Percentiles rank a stretch among this genome's conserved stretches.
These are phyloP conservation scores for Orius laevigatus DNA, from an alignment of 1,140 invertebrate species.

Conservation along the genomic window DNA sequence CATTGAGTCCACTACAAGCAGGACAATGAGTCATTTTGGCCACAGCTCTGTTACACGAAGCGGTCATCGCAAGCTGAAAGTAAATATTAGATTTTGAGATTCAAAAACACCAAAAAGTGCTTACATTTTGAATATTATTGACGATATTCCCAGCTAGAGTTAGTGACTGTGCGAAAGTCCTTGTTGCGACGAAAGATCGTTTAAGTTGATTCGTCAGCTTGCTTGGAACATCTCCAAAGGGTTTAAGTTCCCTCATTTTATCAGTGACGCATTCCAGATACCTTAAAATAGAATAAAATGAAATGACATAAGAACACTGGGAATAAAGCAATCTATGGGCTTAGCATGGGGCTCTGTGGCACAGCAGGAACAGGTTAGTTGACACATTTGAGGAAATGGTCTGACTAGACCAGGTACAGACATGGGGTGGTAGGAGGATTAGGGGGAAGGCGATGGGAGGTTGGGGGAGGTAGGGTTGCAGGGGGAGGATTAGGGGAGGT, in stretches of 20 bases:
- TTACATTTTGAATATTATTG: conserved; percentile 63
- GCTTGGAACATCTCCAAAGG: conserved; percentile 84
- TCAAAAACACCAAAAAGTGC: conserved; percentile 20
- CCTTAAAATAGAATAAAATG: conserved; percentile 26
- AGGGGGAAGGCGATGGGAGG: too few relatives aligned
- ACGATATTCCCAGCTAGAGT: conserved; percentile 67
- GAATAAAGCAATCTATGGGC: too few relatives aligned
- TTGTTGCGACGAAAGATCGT: conserved; percentile 81
- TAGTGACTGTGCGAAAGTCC: conserved; percentile 81
- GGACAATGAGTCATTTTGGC: conserved; percentile 76
- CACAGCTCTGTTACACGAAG: conserved; percentile 59
- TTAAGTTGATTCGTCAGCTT: conserved; percentile 79
- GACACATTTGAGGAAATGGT: too few relatives aligned
- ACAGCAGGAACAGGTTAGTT: too few relatives aligned
- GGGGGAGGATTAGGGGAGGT: too few relatives aligned
- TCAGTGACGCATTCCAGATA: conserved; percentile 74
- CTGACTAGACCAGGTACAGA: too few relatives aligned
- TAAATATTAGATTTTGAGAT: neutral
- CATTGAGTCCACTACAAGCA: conserved; percentile 54
- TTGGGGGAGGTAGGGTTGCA: too few relatives aligned
- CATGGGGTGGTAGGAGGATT: too few relatives aligned
- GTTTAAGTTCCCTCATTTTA: conserved; percentile 81
- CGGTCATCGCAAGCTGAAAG: conserved; percentile 29
- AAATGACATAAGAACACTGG: too few relatives aligned
- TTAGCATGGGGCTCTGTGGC: too few relatives aligned